Base-by-base conservation (phyloP, 2,797 vertebrate species). In the Falco concolor region DNA sequence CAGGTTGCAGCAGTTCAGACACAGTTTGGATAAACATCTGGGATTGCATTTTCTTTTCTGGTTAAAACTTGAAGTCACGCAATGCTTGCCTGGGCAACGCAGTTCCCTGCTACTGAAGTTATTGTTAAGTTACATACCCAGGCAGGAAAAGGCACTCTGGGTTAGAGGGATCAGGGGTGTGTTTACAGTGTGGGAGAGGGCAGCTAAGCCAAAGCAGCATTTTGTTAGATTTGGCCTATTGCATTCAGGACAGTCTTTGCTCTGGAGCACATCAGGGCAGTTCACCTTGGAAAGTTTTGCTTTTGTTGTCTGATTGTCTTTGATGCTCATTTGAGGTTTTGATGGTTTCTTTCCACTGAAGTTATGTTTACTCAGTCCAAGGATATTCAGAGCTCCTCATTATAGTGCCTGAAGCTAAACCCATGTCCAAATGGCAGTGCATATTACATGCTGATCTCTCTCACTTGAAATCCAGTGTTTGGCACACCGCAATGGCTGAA, bases 291-390 rank as follows among this genome's bases (percentile, higher is more conserved):
- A 95, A 97, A 96, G 68, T 75, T 95, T 89, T 95, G 67, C 32
- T 81, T 92, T 90, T 86, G 63, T 90, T 92, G 47, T 96, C 92
- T 95, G 91, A 93, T 87, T 96, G 92, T 93, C 78, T 97, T 96
- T 96, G 96, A 95, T 97, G 89, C 50, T 84, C 90, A 93, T 77
- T 90, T 94, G 95, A 95, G 94, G 69, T 91, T 97, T 96, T 93
- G 87, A 82, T 95, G 84, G 69, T 96, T 97, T 97, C 64, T 85
- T 96, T 96, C 77, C 93, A 75, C 68, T 94, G 47, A 91, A 90
- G 72, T 83, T 92, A 24, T 73, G 80, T 95, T 97, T 96, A 92
- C 77, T 75, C 89, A 83, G 75, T 95, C 87, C 93, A 96, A 91
- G 89, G 87, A 73, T 95, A 86, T 73, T 90, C 90, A 84, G 78